These are phyloP conservation scores for Dermatemys mawii DNA, from an alignment of 2,113 vertebrate genomes.

Conservation along the genomic window DNA sequence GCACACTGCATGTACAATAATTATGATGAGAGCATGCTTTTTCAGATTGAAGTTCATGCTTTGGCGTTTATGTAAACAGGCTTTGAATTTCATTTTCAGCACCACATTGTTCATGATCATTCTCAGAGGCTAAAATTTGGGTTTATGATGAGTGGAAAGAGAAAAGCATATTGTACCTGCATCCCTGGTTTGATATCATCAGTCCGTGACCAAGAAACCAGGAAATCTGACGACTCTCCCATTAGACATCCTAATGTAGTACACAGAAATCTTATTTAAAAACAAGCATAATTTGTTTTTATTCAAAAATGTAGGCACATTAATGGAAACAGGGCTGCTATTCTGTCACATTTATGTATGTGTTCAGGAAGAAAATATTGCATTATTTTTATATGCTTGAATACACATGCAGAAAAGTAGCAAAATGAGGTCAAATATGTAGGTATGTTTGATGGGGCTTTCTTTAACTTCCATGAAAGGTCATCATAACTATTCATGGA, in stretches of 20 bases:
- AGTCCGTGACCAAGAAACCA: slow-evolving; percentile 14
- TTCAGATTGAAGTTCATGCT: slow-evolving; percentile 15
- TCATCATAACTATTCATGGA: background rate
- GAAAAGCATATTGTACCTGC: background rate
- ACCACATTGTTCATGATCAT: background rate
- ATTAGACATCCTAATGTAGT: background rate
- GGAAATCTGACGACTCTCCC: slow-evolving; percentile 37
- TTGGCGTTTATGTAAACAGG: background rate
- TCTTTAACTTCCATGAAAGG: background rate
- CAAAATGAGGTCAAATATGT: background rate
- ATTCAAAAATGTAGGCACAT: background rate
- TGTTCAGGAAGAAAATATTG: slow-evolving; percentile 12
- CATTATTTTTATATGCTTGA: background rate
- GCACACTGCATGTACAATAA: background rate
- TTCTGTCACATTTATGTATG: background rate
- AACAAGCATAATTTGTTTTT: background rate
- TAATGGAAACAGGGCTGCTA: background rate
- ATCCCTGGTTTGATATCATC: slow-evolving; percentile 32
- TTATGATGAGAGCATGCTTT: background rate
- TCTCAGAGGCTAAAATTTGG: background rate
- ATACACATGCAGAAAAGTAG: background rate
- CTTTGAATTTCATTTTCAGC: background rate
- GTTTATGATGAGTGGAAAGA: background rate
- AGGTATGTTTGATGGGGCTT: background rate
- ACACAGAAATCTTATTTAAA: slow-evolving; percentile 21